Conservation (phyloP, 2,113 vertebrate genomes). For the Ia io region DNA sequence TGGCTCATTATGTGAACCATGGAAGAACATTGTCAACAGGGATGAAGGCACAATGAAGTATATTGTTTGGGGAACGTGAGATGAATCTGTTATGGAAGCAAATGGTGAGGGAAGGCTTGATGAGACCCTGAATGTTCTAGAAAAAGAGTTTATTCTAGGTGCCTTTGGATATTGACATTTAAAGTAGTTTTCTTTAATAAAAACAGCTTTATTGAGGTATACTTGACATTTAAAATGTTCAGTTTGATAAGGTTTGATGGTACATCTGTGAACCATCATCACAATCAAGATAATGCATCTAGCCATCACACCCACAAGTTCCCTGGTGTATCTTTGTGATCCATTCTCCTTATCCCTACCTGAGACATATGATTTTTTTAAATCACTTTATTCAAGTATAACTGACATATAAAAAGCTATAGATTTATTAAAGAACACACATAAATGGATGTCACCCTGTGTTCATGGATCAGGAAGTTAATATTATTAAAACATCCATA, state of each 20-base stretch:
- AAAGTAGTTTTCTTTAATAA: background rate
- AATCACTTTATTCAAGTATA: background rate
- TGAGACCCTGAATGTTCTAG: background rate
- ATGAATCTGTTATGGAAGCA: fast-evolving
- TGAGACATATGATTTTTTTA: background rate
- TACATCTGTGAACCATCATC: no score
- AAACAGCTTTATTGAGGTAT: background rate
- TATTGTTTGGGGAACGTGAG: background rate
- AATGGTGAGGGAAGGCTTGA: background rate
- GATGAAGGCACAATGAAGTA: background rate
- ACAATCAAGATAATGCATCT: background rate
- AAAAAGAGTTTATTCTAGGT: background rate
- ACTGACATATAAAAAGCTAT: background rate
- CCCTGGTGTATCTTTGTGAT: background rate
- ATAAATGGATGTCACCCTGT: background rate
- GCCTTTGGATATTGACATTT: background rate
- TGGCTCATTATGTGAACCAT: no score
- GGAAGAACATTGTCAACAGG: background rate
- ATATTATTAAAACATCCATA: background rate
- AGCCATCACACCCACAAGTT: no score
- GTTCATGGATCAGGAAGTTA: background rate
- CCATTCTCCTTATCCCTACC: background rate
- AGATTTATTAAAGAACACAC: background rate
- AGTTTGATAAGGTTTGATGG: background rate
- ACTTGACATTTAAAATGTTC: no score